phyloP scores from a whole-genome alignment of 2,888 invertebrate genomes.

The Cataglyphis altisquamis region DNA sequence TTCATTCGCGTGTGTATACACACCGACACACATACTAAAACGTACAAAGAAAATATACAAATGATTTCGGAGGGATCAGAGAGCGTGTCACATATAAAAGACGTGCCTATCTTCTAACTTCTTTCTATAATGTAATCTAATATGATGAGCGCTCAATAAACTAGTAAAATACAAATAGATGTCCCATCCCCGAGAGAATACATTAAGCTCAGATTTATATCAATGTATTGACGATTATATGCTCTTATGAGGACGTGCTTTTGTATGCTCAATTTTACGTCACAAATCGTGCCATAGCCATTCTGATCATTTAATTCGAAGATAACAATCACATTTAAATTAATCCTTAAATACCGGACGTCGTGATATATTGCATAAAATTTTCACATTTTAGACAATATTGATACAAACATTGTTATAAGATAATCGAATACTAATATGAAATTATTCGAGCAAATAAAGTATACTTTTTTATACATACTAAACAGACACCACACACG shows the following conservation, averaged over 20 bases:
- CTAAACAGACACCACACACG: not conserved
- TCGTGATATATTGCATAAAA: not conserved
- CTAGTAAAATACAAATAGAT: constrained; percentile 83
- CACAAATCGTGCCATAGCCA: constrained; percentile 31
- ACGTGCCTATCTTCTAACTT: constrained; percentile 48
- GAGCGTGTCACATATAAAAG: constrained; percentile 32
- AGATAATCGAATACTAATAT: constrained; percentile 11
- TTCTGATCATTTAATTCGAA: constrained; percentile 7
- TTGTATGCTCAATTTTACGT: constrained; percentile 64
- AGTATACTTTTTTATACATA: not conserved
- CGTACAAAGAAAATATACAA: constrained; percentile 58
- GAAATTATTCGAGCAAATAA: constrained; percentile 5
- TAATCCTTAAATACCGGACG: constrained; percentile 19
- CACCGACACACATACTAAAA: constrained; percentile 26
- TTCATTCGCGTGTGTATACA: constrained; percentile 48
- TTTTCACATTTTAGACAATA: not conserved
- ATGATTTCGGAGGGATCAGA: constrained; percentile 50
- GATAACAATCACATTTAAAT: not conserved
- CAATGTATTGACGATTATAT: constrained; percentile 63
- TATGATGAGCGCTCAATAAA: constrained; percentile 71
- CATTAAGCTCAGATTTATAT: constrained; percentile 80
- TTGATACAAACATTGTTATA: not conserved
- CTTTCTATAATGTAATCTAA: constrained; percentile 70
- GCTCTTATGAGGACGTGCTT: constrained; percentile 66
- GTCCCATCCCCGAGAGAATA: constrained; percentile 79